These are phyloP conservation scores for Taenioides sp. DNA, from an alignment of 2,797 vertebrate species.

Conservation along the genomic window DNA sequence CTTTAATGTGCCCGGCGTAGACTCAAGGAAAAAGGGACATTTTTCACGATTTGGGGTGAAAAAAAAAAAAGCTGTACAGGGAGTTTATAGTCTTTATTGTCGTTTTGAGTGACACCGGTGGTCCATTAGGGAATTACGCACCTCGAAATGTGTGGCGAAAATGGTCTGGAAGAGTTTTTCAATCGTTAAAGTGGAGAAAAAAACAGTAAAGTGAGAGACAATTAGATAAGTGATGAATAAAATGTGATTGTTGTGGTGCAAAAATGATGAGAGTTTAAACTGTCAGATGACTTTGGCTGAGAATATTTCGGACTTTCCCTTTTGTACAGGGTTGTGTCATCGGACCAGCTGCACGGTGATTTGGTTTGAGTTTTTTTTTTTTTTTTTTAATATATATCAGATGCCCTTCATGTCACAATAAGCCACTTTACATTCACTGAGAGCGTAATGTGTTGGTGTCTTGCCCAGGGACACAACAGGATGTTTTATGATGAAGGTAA, in stretches of 20 bases:
- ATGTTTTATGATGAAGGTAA: too few species aligned
- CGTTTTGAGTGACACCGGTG: constrained; percentile 62
- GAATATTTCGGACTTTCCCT: not conserved
- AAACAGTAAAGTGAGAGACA: constrained; percentile 33
- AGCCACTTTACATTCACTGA: too few species aligned
- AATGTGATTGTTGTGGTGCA: constrained; percentile 2
- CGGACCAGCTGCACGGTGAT: too few species aligned
- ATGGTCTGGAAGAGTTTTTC: constrained; percentile 23
- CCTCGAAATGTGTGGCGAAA: constrained; percentile 26
- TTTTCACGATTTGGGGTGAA: constrained; percentile 63
- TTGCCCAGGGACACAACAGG: too few species aligned
- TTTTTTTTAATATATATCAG: too few species aligned
- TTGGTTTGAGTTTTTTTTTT: too few species aligned
- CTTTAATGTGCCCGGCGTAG: constrained; percentile 66
- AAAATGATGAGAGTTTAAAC: not conserved
- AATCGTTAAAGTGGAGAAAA: constrained; percentile 4
- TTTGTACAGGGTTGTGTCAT: not conserved
- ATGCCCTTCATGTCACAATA: too few species aligned
- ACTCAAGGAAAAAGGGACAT: constrained; percentile 49
- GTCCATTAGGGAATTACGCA: constrained; percentile 56
- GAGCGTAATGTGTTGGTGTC: too few species aligned
- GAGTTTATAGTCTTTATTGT: constrained; percentile 56
- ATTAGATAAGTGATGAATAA: constrained; percentile 9
- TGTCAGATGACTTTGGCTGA: not conserved
- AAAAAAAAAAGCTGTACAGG: constrained; percentile 47